Evolutionary conservation across 2,888 invertebrate species (phyloP).

Genomic region (Meiosimyza platycephala): DNA sequence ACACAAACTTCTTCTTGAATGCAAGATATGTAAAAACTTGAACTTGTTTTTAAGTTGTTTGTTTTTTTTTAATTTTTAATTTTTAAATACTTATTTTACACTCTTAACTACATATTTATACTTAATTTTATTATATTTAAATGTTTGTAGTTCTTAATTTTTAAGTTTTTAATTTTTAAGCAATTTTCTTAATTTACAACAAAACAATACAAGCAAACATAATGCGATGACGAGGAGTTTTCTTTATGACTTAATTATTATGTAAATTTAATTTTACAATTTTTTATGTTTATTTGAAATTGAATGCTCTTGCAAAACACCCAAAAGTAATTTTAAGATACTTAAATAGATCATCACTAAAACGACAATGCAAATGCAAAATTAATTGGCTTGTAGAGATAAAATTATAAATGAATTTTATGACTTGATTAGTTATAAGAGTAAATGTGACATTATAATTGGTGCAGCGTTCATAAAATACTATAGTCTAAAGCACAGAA

Average conservation of each 20-base stretch:
- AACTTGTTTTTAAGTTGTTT: not conserved
- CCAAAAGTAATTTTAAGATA: too few relatives aligned
- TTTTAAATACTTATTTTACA: not conserved
- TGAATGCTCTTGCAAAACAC: too few relatives aligned
- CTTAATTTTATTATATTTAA: slow-evolving; percentile 1
- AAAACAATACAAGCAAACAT: slow-evolving; percentile 11
- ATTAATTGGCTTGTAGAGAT: too few relatives aligned
- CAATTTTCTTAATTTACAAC: not conserved
- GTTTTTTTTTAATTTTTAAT: not conserved
- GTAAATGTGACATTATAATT: not conserved
- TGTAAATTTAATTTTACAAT: too few relatives aligned
- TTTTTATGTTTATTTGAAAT: too few relatives aligned
- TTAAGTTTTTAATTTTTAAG: slow-evolving; percentile 22
- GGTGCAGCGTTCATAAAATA: slow-evolving; percentile 35
- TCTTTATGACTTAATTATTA: too few relatives aligned
- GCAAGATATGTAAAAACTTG: slow-evolving; percentile 17
- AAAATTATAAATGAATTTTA: too few relatives aligned
- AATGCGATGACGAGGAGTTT: too few relatives aligned
- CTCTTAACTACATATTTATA: slow-evolving; percentile 10
- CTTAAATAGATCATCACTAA: too few relatives aligned
- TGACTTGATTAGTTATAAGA: too few relatives aligned
- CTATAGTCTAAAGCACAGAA: too few relatives aligned
- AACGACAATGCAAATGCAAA: too few relatives aligned
- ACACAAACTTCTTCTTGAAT: slow-evolving; percentile 29
- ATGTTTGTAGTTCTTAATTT: slow-evolving; percentile 15